phyloP scores from a whole-genome alignment of 2,113 vertebrate genomes.

The Scortum barcoo region DNA sequence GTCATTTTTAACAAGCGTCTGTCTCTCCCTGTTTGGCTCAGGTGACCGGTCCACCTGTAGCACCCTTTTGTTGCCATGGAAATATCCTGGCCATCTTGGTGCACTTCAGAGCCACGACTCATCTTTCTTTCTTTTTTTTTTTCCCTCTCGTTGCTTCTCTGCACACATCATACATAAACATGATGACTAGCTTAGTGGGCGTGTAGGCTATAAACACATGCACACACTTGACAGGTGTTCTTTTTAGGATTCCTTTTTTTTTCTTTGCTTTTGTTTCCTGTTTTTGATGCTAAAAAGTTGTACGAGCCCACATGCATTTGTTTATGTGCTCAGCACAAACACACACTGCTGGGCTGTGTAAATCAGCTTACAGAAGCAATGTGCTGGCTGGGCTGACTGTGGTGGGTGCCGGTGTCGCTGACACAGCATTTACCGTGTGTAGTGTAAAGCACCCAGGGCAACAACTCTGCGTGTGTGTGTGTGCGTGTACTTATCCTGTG shows the following conservation, averaged over 20 bases:
- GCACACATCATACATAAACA: constrained; percentile 36
- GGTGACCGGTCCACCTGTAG: constrained; percentile 81
- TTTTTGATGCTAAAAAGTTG: constrained; percentile 55
- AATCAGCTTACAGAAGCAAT: constrained; percentile 82
- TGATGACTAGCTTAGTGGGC: constrained; percentile 25
- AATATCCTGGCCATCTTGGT: constrained; percentile 71
- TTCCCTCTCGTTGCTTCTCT: constrained; percentile 47
- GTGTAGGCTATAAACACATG: constrained; percentile 29
- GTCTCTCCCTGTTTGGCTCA: constrained; percentile 79
- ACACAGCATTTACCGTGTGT: constrained; percentile 77
- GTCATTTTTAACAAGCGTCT: constrained; percentile 83
- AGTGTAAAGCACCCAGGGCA: constrained; percentile 73
- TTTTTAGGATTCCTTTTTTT: constrained; percentile 26
- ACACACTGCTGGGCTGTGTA: constrained; percentile 66
- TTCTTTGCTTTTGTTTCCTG: constrained; percentile 4
- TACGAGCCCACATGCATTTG: constrained; percentile 68
- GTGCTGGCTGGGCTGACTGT: constrained; percentile 75
- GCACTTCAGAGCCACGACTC: constrained; percentile 60
- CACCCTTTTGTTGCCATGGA: constrained; percentile 80
- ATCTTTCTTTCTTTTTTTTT: constrained; percentile 27
- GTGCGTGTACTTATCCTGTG: constrained; percentile 41
- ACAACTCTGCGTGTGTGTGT: constrained; percentile 36
- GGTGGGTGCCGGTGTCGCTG: constrained; percentile 77
- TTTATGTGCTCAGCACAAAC: constrained; percentile 74
- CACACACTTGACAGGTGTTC: constrained; percentile 12